Evolutionary conservation across 2,888 invertebrate genomes (phyloP).

Genomic region (Lochmaea crataegi): DNA sequence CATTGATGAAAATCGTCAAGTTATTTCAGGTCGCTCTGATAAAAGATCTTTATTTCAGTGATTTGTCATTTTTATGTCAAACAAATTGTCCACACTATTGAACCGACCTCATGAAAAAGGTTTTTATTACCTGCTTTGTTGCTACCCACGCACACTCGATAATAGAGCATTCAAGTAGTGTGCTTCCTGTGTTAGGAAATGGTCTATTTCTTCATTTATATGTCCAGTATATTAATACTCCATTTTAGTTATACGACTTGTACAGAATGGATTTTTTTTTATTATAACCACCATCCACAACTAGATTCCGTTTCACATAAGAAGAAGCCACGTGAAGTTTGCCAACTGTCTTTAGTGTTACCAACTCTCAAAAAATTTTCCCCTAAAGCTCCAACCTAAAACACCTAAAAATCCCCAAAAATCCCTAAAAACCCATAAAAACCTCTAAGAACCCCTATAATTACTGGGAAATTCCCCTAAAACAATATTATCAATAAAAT

Average conservation of each 20-base stretch:
- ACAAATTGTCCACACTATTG: conserved; percentile 53
- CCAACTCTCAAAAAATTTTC: no score
- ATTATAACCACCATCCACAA: no score
- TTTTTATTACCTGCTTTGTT: conserved; percentile 46
- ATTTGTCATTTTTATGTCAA: conserved; percentile 59
- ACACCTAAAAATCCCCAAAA: no score
- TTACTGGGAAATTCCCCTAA: no score
- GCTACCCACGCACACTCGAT: conserved; percentile 35
- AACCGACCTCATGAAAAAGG: conserved; percentile 28
- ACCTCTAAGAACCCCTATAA: no score
- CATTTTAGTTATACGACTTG: background rate
- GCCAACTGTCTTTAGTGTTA: no score
- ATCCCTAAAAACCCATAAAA: no score
- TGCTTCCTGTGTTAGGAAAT: conserved; percentile 40
- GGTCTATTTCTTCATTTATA: conserved; percentile 3
- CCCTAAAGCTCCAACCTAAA: no score
- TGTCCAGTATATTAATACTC: conserved; percentile 7
- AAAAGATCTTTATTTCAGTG: conserved; percentile 49
- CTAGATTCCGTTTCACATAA: no score
- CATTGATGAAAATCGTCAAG: conserved; percentile 51
- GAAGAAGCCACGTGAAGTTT: no score
- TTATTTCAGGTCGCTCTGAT: conserved; percentile 44
- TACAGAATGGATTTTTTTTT: no score
- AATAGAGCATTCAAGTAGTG: conserved; percentile 41
- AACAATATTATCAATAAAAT: no score